These are phyloP conservation scores for Lasiurus borealis DNA, from an alignment of 2,113 vertebrate species.

Conservation along the genomic window DNA sequence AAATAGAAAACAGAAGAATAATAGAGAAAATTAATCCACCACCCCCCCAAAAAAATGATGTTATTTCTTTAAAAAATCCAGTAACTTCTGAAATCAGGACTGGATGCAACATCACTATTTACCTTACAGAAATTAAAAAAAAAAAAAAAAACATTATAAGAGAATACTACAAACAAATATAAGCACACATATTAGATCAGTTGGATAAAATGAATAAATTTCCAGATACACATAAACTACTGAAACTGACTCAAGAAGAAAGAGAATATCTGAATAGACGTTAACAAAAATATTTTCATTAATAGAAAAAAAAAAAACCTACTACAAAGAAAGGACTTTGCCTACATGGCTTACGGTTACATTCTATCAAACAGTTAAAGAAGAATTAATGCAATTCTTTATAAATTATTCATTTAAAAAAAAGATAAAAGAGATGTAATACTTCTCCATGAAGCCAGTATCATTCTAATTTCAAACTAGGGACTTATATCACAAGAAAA, in stretches of 20 bases:
- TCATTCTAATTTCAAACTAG: background rate
- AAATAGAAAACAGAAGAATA: background rate
- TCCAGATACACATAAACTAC: background rate
- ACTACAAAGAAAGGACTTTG: background rate
- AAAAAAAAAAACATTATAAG: background rate
- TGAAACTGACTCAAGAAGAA: background rate
- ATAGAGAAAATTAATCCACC: background rate
- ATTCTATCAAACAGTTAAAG: background rate
- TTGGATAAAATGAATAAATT: background rate
- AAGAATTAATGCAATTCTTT: background rate
- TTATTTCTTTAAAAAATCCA: background rate
- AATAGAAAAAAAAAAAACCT: background rate
- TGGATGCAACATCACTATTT: background rate
- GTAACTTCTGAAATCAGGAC: background rate
- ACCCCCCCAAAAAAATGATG: background rate
- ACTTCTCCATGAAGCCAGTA: background rate
- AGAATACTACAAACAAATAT: background rate
- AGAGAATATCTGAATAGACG: background rate
- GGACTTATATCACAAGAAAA: background rate
- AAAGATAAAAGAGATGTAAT: background rate
- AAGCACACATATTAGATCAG: background rate
- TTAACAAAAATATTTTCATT: background rate
- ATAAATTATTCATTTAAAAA: background rate
- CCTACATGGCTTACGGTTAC: background rate
- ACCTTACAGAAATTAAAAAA: background rate